Base-by-base conservation (phyloP, 2,113 vertebrate genomes). In the Cheilinus undulatus region DNA sequence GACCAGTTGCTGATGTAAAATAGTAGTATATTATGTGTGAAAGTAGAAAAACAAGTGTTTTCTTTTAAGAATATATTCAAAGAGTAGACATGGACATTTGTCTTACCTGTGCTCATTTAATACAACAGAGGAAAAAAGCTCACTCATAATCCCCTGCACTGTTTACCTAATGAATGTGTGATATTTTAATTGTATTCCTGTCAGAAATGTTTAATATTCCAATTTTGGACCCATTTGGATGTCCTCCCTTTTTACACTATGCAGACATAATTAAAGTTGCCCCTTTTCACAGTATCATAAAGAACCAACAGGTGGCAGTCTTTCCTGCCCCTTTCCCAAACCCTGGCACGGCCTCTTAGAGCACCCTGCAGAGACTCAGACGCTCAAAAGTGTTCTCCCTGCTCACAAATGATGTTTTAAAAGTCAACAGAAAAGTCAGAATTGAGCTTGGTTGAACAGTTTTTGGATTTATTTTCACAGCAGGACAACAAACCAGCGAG, bases 231-330 rank as follows among this genome's bases (percentile, higher is more conserved):
- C n/a, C n/a, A 10, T 36, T 36, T 36, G 9, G 34, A 10, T 36
- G 3, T 34, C 11, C 6, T 13, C 13, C 23, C 1, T 36, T 12
- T 49, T 9, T n/a, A 1, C 4, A 2, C 26, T 61, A 1, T 22
- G 19, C 3, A 3, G 2, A 14, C 22, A 26, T 52, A 13, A 22
- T 15, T 58, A 10, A 60, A 23, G 11, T 26, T 76, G 52, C 76
- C 62, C 45, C 48, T 57, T 51, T 32, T 26, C 80, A 67, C 66
- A 56, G 62, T 77, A 60, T 54, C 53, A 65, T n/a, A 1, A 53
- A 70, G 4, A 58, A 40, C 24, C 87, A 86, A 83, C 83, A 90
- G 88, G 78, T 83, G 82, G 76, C 57, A 62, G 66, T 38, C 60
- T 89, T 36, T 73, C 57, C 76, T 86, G 24, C 68, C 54, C 58